Percentiles rank a stretch among this genome's conserved stretches.
phyloP scores from a whole-genome alignment of 35 echinoderm and acorn worm species.

The Ptychodera flava region DNA sequence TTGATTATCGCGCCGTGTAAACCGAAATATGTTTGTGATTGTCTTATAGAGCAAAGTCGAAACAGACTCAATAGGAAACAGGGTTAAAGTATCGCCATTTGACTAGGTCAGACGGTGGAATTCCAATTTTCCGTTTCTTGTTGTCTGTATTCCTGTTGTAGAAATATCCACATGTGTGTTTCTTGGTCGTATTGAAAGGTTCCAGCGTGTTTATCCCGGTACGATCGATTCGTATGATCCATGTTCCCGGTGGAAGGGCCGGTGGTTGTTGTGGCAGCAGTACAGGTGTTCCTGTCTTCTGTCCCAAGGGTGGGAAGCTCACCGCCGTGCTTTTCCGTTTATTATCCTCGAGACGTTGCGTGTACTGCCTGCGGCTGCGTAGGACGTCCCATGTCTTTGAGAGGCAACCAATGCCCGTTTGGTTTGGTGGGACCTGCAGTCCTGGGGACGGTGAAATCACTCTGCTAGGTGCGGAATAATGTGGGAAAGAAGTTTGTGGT shows the following conservation, averaged over 20 bases:
- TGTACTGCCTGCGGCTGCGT: neutral
- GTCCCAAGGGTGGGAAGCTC: neutral
- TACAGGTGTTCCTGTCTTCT: neutral
- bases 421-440: too few relatives aligned
- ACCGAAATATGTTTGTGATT: too few relatives aligned
- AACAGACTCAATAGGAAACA: too few relatives aligned
- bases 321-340: neutral
- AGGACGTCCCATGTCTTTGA: neutral
- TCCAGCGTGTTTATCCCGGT: slow-evolving; percentile 56
- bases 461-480: too few relatives aligned
- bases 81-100: slow-evolving; percentile 69
- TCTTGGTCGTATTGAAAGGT: slow-evolving; percentile 70
- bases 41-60: too few relatives aligned
- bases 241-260: too few relatives aligned
- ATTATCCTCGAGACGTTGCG: neutral
- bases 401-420: too few relatives aligned
- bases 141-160: slow-evolving; percentile 72
- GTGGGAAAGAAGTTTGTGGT: neutral
- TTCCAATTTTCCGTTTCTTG: slow-evolving; percentile 73
- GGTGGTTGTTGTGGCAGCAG: neutral
- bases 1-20: too few relatives aligned
- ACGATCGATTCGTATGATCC: neutral
- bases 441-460: too few relatives aligned
- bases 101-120: slow-evolving; percentile 82
- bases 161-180: slow-evolving; percentile 84